Evolutionary conservation across 2,797 vertebrate genomes (phyloP).

Genomic region (Microtus obscurus): DNA sequence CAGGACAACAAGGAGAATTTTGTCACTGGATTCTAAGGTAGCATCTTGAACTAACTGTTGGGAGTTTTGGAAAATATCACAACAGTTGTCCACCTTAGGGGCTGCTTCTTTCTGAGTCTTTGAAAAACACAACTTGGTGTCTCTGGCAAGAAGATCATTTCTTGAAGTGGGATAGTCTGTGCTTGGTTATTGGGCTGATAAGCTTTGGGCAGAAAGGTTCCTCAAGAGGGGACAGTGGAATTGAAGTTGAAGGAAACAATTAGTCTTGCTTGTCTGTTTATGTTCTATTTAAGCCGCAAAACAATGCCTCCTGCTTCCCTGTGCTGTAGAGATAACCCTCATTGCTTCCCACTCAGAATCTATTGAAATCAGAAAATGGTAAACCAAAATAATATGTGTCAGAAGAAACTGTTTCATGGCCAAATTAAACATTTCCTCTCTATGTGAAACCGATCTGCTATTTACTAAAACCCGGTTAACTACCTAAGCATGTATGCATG

Average conservation of each 20-base stretch:
- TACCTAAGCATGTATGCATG: background rate
- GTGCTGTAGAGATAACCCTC: background rate
- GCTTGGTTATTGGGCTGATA: conserved; percentile 24
- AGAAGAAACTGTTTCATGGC: background rate
- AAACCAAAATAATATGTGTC: background rate
- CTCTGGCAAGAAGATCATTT: background rate
- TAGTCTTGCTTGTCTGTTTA: background rate
- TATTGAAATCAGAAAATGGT: conserved; percentile 35
- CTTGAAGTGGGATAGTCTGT: background rate
- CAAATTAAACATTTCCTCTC: background rate
- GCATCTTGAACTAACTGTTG: background rate
- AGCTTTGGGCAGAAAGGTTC: conserved; percentile 22
- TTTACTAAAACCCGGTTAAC: background rate
- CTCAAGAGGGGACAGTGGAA: background rate
- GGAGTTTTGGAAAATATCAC: background rate
- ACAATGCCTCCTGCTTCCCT: background rate
- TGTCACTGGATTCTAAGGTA: background rate
- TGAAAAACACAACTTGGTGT: conserved; percentile 7
- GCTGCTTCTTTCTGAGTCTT: background rate
- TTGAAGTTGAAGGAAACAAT: conserved; percentile 12
- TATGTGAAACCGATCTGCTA: background rate
- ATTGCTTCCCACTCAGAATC: background rate
- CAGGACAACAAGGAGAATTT: background rate
- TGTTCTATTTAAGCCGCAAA: background rate
- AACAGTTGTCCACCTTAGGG: background rate